These are phyloP conservation scores for Procambarus virginalis DNA, from an alignment of 1,140 invertebrate genomes.

Conservation along the genomic window DNA sequence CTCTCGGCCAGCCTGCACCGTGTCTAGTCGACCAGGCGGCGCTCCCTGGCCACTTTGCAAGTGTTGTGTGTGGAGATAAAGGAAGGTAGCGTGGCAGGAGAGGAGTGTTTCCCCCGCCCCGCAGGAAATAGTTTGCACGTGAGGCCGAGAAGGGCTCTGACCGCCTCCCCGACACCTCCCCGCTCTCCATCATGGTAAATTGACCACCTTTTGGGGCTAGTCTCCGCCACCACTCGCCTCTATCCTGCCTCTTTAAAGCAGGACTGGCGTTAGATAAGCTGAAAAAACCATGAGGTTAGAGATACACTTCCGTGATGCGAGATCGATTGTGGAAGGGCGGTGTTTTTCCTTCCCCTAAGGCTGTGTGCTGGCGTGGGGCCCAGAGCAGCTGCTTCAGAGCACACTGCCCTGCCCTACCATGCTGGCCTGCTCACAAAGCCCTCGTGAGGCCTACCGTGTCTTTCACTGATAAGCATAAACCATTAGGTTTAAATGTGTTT, in stretches of 20 bases:
- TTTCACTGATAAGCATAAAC: too few relatives aligned
- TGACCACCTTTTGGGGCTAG: neutral
- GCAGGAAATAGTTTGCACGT: slow-evolving; percentile 32
- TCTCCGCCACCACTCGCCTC: neutral
- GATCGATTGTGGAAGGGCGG: neutral
- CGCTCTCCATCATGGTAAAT: neutral
- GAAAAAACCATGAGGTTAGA: too few relatives aligned
- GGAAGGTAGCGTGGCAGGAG: neutral
- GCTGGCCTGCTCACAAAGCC: too few relatives aligned
- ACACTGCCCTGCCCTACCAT: too few relatives aligned
- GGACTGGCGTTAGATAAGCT: too few relatives aligned
- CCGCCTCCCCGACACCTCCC: neutral
- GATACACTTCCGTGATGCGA: neutral
- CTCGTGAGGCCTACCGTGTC: too few relatives aligned
- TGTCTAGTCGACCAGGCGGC: neutral
- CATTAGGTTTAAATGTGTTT: too few relatives aligned
- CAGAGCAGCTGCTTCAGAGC: neutral
- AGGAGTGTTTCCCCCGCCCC: neutral
- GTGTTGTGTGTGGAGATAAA: too few relatives aligned
- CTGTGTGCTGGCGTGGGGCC: neutral
- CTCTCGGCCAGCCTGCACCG: neutral
- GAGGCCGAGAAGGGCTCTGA: neutral
- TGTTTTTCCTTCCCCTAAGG: neutral
- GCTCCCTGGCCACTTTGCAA: too few relatives aligned
- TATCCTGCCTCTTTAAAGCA: neutral